Percentiles rank a stretch among this genome's conserved stretches.
These are phyloP conservation scores for Acanthosoma haemorrhoidale DNA, from an alignment of 2,888 invertebrate genomes.

Conservation along the genomic window DNA sequence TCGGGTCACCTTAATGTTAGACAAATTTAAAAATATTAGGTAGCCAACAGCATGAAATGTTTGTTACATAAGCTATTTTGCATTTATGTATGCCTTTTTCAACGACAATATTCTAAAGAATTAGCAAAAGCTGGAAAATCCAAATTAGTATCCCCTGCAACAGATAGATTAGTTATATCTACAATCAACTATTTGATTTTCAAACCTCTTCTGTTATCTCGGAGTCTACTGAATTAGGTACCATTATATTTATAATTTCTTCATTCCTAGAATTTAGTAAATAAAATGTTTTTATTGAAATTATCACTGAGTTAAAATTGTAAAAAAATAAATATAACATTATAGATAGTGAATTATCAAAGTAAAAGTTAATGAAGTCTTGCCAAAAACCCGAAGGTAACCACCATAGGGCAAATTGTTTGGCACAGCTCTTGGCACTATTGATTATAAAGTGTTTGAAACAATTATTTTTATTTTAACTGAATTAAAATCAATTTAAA, in stretches of 20 bases:
- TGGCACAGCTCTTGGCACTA: slow-evolving; percentile 11
- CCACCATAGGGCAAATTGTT: slow-evolving; percentile 11
- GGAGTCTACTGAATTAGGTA: slow-evolving; percentile 22
- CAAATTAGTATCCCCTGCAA: not conserved
- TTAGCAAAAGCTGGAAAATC: not conserved
- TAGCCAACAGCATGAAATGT: too few relatives aligned
- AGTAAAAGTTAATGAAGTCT: slow-evolving; percentile 19
- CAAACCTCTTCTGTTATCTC: slow-evolving; percentile 34
- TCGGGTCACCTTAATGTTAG: too few relatives aligned
- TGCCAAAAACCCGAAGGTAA: slow-evolving; percentile 28
- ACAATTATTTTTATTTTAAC: not conserved
- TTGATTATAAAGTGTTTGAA: slow-evolving; percentile 3
- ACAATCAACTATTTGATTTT: too few relatives aligned
- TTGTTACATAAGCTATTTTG: too few relatives aligned
- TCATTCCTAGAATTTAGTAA: slow-evolving; percentile 29
- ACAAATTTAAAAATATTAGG: too few relatives aligned
- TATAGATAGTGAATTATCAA: not conserved
- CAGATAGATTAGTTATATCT: not conserved
- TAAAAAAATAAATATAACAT: not conserved
- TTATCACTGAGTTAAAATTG: not conserved
- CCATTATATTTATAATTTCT: slow-evolving; percentile 20
- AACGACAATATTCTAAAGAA: too few relatives aligned
- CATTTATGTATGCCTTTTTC: not conserved
- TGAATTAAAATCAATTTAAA: not conserved
- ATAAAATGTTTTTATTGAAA: not conserved